These are phyloP conservation scores for Ophion slaviceki DNA, from an alignment of 2,888 invertebrate species.

Conservation along the genomic window DNA sequence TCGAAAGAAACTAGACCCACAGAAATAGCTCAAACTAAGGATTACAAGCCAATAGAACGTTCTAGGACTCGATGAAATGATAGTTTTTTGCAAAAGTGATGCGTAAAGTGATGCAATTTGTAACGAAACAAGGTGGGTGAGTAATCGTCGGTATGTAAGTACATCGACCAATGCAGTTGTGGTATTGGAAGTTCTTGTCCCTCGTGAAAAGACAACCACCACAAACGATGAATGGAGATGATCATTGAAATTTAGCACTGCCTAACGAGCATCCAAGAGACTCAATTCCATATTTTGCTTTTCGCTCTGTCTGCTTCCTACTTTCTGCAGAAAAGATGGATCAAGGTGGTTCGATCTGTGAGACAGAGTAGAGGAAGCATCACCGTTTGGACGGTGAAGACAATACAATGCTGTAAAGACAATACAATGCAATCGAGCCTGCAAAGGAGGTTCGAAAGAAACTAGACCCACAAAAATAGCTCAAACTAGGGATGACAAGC, in stretches of 20 bases:
- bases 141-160: not conserved
- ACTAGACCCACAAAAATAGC: not conserved
- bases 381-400: slow-evolving; percentile 61
- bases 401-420: slow-evolving; percentile 57
- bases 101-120: not conserved
- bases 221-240: too few relatives aligned
- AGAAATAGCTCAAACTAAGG: not conserved
- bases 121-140: not conserved
- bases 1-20: not conserved
- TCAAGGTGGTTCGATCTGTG: slow-evolving; percentile 26
- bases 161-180: not conserved
- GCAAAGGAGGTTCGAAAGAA: slow-evolving; percentile 4
- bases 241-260: slow-evolving; percentile 57
- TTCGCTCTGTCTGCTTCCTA: slow-evolving; percentile 32
- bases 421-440: slow-evolving; percentile 61
- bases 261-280: slow-evolving; percentile 74
- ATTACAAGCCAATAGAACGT: not conserved
- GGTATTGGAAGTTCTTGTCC: too few relatives aligned
- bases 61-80: not conserved
- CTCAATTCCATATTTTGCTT: slow-evolving; percentile 57
- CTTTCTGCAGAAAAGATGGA: slow-evolving; percentile 24
- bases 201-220: too few relatives aligned
- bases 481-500: not conserved
- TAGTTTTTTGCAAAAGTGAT: not conserved
- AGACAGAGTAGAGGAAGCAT: slow-evolving; percentile 45